Evolutionary conservation across 2,797 vertebrate species (phyloP), one percentile per base, ranked within the genome.

Genomic region (Tachyglossus aculeatus): DNA sequence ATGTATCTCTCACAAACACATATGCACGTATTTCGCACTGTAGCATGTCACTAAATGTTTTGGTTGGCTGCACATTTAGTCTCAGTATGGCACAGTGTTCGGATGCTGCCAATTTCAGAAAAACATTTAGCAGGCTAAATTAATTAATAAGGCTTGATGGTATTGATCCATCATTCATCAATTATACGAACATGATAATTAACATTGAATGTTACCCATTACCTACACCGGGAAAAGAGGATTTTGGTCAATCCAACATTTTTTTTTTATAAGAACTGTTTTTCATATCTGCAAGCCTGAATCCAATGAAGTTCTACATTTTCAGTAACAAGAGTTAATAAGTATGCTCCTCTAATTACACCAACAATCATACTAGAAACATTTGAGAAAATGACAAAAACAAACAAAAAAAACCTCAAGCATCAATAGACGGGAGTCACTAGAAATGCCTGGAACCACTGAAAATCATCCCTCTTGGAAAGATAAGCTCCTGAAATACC

Each of bases 81-180:
- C 73, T 86, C 71, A 64, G 69, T 81, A 71, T 40, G 80, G 61
- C 39, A 82, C 63, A 65, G 60, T 55, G 54, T 71, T 74, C 43
- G 22, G 37, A 73, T 75, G 68, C 14, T 72, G 78, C 56, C 78
- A 86, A 84, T 77, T 86, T 68, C 71, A 58, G 59, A 62, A 87
- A 71, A 80, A 78, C 1, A 1, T 58, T 80, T 43, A 51, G 11
- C 15, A 40, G 59, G 58, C 75, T 58, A 81, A 87, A 80, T 37
- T 34, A 84, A 80, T 52, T 80, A 56, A 53, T 76, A 81, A 67
- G 60, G 76, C 58, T 53, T 39, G 62, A 43, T 57, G 64, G 75
- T 67, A 79, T 83, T 74, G 25, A 39, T 63, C 48, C 57, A 65
- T 70, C 77, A 76, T 71, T 34, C 65, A 70, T 85, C 78, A 77